Evolutionary conservation across 2,888 invertebrate species (phyloP), one percentile per base, ranked within the genome.

Genomic region (Thereva nobilitata): DNA sequence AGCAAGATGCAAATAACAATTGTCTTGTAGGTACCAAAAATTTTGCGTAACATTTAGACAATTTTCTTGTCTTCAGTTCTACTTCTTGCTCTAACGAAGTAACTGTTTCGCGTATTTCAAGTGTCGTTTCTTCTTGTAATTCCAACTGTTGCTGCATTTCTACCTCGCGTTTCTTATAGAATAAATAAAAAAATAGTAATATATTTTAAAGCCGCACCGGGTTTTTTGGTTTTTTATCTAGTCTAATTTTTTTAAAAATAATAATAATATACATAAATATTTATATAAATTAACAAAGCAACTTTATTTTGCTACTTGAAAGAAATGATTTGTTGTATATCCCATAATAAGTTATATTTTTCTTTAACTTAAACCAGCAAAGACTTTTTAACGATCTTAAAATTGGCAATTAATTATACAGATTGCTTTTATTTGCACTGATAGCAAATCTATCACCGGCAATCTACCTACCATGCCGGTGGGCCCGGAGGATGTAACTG

Each of bases 121-220:
- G 84, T 9, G 95, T 92, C 10, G 91, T 93, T 78, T 97, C 93
- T 78, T 99, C 97, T 79, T 97, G 93, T 74, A 92, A 84, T 76
- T 98, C 97, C 63, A 99, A 84, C 76, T 91, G 89, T 80, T 97
- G 95, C 76, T 93, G 91, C 87, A 98, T 96, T 82, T 97, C 97
- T 64, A 97, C 83, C 83, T 86, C 82, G 0, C 80, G 77, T 69
- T 80, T 80, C 71, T 81, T 50, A 54, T 47, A 38, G 9, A 37
- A 12, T 50, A 35, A 54, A 50, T 35, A 52, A 34, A 10, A 40
- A 8, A n/a, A n/a, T n/a, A n/a, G n/a, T n/a, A n/a, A 47, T 34
- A 35, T 49, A 64, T 9, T 34, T 37, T 68, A 34, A 42, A n/a
- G 4, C 12, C 49, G 6, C 47, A 2, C 47, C 10, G 23, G 47